Base-by-base conservation (phyloP, 2,888 invertebrate species). In the Agrochola lychnidis region DNA sequence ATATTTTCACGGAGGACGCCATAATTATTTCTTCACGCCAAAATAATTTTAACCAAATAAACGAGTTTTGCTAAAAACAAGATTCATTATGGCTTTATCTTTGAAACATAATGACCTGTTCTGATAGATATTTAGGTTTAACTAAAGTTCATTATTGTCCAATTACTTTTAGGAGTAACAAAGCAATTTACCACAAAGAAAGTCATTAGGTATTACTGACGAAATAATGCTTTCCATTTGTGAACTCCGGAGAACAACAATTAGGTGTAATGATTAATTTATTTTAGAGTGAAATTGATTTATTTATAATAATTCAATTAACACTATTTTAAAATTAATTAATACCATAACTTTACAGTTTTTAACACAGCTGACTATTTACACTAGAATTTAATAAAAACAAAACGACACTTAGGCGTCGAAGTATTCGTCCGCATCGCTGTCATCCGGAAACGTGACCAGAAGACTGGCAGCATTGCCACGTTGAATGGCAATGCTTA, bases 91-190 rank as follows among this genome's bases (percentile, higher is more conserved):
- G 4, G 45, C n/a, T 57, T 42, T 64, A 53, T 72, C 40, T 51
- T 51, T 51, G 4, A 40, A 66, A 56, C 45, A 48, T 53, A 45
- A 80, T 64, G 53, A 45, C 45, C 59, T 53, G 30, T 59, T 51
- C 36, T 81, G 36, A 36, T 72, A 25, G 9, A 36, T 66, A 10
- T 62, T 75, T 61, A 45, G 40, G 48, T 56, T 61, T 51, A 42
- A 22, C 9, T 36, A 51, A 48, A 25, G 30, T 19, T 51, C 36
- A 74, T 81, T 81, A 81, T 1, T 51, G 25, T 25, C 40, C 36
- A 77, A 77, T 73, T 80, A 80, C 19, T 48, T 80, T 63, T 36
- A 45, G 7, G 16, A 25, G 61, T 48, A 45, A 48, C 45, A 48
- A 80, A 62, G 56, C 45, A 56, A 48, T 45, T 48, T 36, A 42